Percentiles rank a stretch among this genome's conserved stretches.
These are phyloP conservation scores for Andricus curvator DNA, from an alignment of 2,888 invertebrate genomes.

Conservation along the genomic window DNA sequence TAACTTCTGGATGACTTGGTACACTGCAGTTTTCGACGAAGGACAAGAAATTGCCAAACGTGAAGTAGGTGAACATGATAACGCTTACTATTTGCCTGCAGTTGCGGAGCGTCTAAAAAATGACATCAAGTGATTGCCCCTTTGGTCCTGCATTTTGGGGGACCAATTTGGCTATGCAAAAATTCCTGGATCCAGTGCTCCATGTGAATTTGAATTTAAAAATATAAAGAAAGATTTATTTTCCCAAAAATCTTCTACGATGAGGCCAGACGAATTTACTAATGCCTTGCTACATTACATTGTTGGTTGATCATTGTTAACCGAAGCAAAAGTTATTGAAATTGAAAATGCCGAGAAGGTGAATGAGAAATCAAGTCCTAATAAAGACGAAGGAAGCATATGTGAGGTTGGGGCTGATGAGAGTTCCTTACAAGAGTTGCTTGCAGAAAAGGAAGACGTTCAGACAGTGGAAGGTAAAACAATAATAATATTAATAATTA, in stretches of 20 bases:
- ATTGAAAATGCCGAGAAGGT: background rate
- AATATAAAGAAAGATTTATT: background rate
- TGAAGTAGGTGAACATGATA: background rate
- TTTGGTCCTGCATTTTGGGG: no score
- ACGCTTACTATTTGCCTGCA: no score
- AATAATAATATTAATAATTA: no score
- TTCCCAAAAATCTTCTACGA: no score
- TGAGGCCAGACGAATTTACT: no score
- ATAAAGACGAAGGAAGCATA: background rate
- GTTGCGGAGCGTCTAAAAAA: background rate
- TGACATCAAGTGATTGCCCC: no score
- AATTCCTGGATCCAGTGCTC: no score
- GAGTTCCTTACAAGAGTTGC: background rate
- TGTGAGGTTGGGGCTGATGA: background rate
- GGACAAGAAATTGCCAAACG: background rate
- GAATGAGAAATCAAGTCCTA: background rate
- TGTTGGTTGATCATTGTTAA: no score
- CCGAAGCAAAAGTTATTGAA: no score
- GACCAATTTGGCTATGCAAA: no score
- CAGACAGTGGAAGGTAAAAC: background rate
- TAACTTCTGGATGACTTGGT: background rate
- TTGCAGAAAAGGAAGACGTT: background rate
- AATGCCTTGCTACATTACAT: no score
- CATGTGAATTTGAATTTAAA: background rate
- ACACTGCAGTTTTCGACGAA: background rate